phyloP scores from a whole-genome alignment of 2,888 invertebrate genomes.

The Ormyrus rosae region DNA sequence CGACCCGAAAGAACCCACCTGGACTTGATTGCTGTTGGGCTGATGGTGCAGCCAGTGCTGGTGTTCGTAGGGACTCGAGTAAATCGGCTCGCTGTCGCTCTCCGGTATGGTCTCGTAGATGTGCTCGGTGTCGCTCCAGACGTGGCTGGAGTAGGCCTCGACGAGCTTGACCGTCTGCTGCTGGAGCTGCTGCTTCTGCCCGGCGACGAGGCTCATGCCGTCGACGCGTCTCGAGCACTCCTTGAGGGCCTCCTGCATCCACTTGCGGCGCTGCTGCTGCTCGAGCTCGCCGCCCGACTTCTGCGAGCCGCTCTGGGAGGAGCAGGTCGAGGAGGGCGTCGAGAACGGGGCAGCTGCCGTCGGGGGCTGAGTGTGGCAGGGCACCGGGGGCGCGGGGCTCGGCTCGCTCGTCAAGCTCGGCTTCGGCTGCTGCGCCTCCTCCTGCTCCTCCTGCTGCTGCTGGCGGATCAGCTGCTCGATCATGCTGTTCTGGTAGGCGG shows the following conservation, averaged over 20 bases:
- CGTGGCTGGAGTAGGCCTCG: slow-evolving; percentile 67
- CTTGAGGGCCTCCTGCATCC: slow-evolving; percentile 42
- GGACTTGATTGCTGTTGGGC: slow-evolving; percentile 47
- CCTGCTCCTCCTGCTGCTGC: slow-evolving; percentile 66
- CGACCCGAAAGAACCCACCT: neutral
- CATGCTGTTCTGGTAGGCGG: slow-evolving; percentile 77
- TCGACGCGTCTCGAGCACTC: slow-evolving; percentile 65
- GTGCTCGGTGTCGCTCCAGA: slow-evolving; percentile 79
- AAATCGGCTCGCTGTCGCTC: slow-evolving; percentile 80
- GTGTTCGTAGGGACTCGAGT: slow-evolving; percentile 80
- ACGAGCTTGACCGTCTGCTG: slow-evolving; percentile 66
- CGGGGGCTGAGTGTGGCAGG: slow-evolving; percentile 68
- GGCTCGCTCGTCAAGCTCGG: slow-evolving; percentile 33
- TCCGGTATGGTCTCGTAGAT: slow-evolving; percentile 83
- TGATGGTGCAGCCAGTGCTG: slow-evolving; percentile 32
- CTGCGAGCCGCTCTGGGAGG: slow-evolving; percentile 42
- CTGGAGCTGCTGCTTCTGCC: slow-evolving; percentile 48
- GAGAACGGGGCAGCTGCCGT: slow-evolving; percentile 24
- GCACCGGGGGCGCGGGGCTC: slow-evolving; percentile 69
- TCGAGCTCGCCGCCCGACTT: slow-evolving; percentile 4
- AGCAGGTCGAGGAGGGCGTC: slow-evolving; percentile 37
- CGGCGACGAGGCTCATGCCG: slow-evolving; percentile 57
- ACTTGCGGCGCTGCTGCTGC: slow-evolving; percentile 54
- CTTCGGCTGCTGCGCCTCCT: slow-evolving; percentile 31
- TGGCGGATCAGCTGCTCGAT: slow-evolving; percentile 77